Evolutionary conservation across 1,140 invertebrate genomes (phyloP).

Genomic region (Trachymyrmex cornetzi): DNA sequence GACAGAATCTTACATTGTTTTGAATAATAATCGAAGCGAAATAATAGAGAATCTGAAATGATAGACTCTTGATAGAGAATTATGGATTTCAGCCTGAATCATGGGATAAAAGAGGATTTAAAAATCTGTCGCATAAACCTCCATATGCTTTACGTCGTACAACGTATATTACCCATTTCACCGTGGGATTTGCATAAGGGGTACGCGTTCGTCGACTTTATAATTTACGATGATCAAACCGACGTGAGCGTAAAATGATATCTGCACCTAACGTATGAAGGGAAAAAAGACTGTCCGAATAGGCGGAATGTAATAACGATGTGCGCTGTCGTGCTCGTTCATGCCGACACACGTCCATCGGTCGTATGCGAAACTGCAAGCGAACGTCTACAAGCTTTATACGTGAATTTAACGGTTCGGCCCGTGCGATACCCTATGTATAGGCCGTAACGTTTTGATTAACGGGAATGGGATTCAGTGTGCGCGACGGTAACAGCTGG

Average conservation of each 20-base stretch:
- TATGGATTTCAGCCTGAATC: too few relatives aligned
- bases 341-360: conserved; percentile 19
- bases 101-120: conserved; percentile 2
- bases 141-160: background rate
- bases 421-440: conserved; percentile 44
- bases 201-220: conserved; percentile 28
- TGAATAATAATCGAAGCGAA: conserved; percentile 18
- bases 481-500: conserved; percentile 66
- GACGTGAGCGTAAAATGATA: conserved; percentile 34
- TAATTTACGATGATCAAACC: conserved; percentile 49
- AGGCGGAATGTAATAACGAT: conserved; percentile 46
- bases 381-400: conserved; percentile 41
- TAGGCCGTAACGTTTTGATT: conserved; percentile 74
- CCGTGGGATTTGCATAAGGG: conserved; percentile 18
- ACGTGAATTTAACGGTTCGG: conserved; percentile 70
- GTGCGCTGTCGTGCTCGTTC: background rate
- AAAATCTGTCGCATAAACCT: conserved; percentile 20
- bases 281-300: conserved; percentile 6
- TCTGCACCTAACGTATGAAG: background rate
- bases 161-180: conserved; percentile 10
- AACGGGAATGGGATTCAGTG: conserved; percentile 71
- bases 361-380: conserved; percentile 35
- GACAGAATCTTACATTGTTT: background rate
- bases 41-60: background rate
- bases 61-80: background rate